phyloP scores from a whole-genome alignment of 2,113 vertebrate species.

The Pterocles orientalis region DNA sequence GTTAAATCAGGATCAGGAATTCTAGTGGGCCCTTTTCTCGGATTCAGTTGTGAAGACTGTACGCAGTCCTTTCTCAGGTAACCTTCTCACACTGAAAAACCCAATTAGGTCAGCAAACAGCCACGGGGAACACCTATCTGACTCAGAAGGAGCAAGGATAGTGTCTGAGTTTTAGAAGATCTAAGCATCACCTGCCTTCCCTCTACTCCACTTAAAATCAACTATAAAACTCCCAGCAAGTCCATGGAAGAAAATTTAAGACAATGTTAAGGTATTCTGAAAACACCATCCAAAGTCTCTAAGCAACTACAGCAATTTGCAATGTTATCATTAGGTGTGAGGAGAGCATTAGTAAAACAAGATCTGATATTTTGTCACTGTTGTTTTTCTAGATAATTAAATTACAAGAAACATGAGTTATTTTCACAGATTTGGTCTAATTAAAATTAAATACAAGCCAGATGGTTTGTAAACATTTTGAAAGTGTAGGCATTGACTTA shows the following conservation, averaged over 20 bases:
- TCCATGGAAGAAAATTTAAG: not conserved
- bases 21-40: not conserved
- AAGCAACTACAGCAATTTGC: not conserved
- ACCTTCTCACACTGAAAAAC: not conserved
- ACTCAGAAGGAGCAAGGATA: not conserved
- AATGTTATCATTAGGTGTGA: not conserved
- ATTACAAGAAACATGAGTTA: not conserved
- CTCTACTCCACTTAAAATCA: not conserved
- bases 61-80: not conserved
- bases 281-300: not conserved
- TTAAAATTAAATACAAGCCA: not conserved
- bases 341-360: not conserved
- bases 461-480: not conserved
- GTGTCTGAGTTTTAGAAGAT: not conserved
- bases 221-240: not conserved
- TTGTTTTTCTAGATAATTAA: not conserved
- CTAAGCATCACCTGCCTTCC: not conserved
- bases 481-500: not conserved
- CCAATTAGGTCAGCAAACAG: not conserved
- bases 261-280: not conserved
- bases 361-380: not conserved
- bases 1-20: not conserved
- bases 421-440: not conserved
- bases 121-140: not conserved
- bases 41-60: not conserved